Percentiles rank a stretch among this genome's conserved stretches.
Conservation (phyloP, 2,888 invertebrate genomes). For the Eupithecia abbreviata region DNA sequence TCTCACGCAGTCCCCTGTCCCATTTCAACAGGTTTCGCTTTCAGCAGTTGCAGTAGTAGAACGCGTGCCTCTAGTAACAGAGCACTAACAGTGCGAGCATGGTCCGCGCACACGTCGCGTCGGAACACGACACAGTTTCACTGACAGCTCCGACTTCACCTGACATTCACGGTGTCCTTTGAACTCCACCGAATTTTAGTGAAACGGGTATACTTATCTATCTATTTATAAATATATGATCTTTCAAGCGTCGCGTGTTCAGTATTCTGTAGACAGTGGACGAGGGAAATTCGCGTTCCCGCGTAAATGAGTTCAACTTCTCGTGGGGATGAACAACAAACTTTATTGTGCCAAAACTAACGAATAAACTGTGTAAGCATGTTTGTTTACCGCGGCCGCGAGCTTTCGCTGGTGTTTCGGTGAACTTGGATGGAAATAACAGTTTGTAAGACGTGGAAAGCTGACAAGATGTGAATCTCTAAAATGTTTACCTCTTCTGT, state of each 20-base stretch:
- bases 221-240: conserved; percentile 78
- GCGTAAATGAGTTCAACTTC: conserved; percentile 59
- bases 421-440: conserved; percentile 62
- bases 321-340: conserved; percentile 65
- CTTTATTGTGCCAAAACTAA: conserved; percentile 73
- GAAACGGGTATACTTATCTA: conserved; percentile 65
- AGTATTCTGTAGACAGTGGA: conserved; percentile 63
- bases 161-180: conserved; percentile 72
- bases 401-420: conserved; percentile 59
- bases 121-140: conserved; percentile 79
- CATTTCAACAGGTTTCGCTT: conserved; percentile 84
- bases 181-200: conserved; percentile 65
- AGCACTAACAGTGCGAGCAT: conserved; percentile 80
- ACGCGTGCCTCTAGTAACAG: conserved; percentile 81
- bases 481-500: conserved; percentile 82
- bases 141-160: conserved; percentile 75
- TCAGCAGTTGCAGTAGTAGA: conserved; percentile 79
- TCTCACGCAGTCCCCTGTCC: conserved; percentile 73
- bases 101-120: conserved; percentile 77
- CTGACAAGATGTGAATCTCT: conserved; percentile 71
- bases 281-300: conserved; percentile 61
- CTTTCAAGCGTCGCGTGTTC: conserved; percentile 65
- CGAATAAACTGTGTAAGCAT: conserved; percentile 58
- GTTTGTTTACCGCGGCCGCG: conserved; percentile 53
- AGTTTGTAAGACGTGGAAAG: conserved; percentile 53